A percentile compares a stretch with the other conserved stretches of the same genome.
Evolutionary conservation across 2,113 vertebrate genomes (phyloP).

Genomic region (Harpagus bidentatus): DNA sequence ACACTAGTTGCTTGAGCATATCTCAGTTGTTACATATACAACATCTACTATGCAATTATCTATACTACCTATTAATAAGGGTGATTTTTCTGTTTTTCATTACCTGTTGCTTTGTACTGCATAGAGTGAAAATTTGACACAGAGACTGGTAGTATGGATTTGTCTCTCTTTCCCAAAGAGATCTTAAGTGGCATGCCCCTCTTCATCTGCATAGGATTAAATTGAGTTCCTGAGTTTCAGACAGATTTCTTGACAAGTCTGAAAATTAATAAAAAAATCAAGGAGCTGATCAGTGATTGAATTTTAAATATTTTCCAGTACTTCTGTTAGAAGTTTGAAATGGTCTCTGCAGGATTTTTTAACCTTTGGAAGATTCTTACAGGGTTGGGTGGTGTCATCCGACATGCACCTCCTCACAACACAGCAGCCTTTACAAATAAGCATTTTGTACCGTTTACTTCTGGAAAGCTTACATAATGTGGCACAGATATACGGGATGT

Average conservation of each 20-base stretch:
- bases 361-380: background rate
- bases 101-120: background rate
- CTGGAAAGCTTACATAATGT: background rate
- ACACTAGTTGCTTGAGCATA: background rate
- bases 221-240: background rate
- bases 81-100: background rate
- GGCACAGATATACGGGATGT: background rate
- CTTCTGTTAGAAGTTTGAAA: background rate
- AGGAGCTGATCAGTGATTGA: background rate
- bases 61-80: background rate
- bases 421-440: background rate
- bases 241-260: background rate
- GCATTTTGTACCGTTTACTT: background rate
- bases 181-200: background rate
- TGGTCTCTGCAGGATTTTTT: background rate
- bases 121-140: background rate
- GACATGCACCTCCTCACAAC: background rate
- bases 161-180: background rate
- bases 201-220: background rate
- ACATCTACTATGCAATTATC: background rate
- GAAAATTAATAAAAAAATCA: background rate
- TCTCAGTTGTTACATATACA: background rate
- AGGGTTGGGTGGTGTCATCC: background rate
- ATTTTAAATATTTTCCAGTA: background rate
- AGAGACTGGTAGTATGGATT: background rate